These are phyloP conservation scores for Trachelipus rathkii DNA, from an alignment of 1,140 invertebrate species.

Conservation along the genomic window DNA sequence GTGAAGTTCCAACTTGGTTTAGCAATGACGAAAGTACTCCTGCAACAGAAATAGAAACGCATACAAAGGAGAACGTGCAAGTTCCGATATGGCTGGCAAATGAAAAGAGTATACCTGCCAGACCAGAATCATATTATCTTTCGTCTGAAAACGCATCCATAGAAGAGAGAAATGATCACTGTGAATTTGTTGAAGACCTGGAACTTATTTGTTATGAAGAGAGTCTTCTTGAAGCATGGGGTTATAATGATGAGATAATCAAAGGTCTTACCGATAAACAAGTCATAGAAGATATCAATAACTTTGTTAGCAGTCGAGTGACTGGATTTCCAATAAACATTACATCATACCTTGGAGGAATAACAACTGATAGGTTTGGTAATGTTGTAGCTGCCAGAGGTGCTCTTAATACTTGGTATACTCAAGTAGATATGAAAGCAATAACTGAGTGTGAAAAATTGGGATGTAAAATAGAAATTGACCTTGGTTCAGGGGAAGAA, in stretches of 20 bases:
- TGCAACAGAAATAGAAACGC: background rate
- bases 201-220: conserved; percentile 39
- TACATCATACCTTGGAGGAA: conserved; percentile 60
- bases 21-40: no score
- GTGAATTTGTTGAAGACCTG: conserved; percentile 27
- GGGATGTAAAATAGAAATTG: conserved; percentile 53
- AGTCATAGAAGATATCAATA: conserved; percentile 38
- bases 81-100: conserved; percentile 17
- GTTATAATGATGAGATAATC: conserved; percentile 32
- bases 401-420: conserved; percentile 61
- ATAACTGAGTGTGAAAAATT: conserved; percentile 47
- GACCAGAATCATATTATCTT: background rate
- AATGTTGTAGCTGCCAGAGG: conserved; percentile 62
- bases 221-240: conserved; percentile 44
- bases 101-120: conserved; percentile 13
- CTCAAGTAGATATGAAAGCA: conserved; percentile 63
- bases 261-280: conserved; percentile 37
- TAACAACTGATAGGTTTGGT: conserved; percentile 58
- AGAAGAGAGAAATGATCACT: conserved; percentile 23
- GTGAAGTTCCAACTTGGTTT: no score
- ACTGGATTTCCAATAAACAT: conserved; percentile 64
- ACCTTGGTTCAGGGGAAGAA: conserved; percentile 69
- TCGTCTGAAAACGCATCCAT: background rate
- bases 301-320: conserved; percentile 55
- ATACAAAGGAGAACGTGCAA: background rate